phyloP scores from a whole-genome alignment of 2,113 vertebrate genomes.

The Prionailurus viverrinus region DNA sequence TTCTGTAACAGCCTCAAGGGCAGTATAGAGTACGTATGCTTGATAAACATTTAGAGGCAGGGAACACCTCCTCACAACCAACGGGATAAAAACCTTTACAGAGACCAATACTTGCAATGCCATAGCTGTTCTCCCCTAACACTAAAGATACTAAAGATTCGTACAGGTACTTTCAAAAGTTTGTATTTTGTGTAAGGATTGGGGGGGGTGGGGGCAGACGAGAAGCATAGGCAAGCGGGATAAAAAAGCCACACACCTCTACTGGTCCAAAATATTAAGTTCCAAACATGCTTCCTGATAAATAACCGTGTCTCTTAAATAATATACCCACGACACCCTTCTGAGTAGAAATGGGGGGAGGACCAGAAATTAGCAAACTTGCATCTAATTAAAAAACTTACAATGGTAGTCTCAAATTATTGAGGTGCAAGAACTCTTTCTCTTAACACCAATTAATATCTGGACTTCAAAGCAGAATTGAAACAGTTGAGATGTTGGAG shows the following conservation, averaged over 20 bases:
- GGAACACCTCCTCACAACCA: not conserved
- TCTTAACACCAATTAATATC: not conserved
- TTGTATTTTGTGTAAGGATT: not conserved
- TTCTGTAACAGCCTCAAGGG: not conserved
- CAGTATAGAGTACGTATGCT: not conserved
- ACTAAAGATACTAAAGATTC: not conserved
- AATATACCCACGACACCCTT: not conserved
- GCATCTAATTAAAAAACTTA: not conserved
- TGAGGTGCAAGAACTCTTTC: not conserved
- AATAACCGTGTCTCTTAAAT: not conserved
- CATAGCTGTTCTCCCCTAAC: not conserved
- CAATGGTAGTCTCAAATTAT: not conserved
- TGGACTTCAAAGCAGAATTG: not conserved
- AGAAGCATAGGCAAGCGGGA: too few species aligned
- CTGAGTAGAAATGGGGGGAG: not conserved
- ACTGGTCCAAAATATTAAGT: not conserved
- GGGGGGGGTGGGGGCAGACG: not conserved
- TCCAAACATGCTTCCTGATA: not conserved
- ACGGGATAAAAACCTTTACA: not conserved
- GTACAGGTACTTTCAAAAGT: not conserved
- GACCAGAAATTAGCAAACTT: slow-evolving; percentile 15
- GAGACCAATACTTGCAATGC: not conserved
- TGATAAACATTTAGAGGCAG: not conserved
- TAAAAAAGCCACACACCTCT: not conserved
- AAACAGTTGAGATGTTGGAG: rapidly evolving